Conservation (phyloP, 1,140 invertebrate genomes). For the Hylaeus volcanicus region DNA sequence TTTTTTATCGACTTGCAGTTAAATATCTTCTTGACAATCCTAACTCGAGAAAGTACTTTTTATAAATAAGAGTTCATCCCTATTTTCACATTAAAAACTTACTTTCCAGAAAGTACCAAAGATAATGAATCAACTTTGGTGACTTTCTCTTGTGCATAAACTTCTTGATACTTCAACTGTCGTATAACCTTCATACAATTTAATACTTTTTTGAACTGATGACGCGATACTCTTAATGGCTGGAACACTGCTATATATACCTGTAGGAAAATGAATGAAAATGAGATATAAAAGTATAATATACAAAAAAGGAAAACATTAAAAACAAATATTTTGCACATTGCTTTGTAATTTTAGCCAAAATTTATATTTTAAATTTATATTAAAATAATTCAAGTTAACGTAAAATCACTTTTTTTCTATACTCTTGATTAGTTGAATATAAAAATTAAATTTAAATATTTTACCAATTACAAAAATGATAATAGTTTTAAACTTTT, state of each 20-base stretch:
- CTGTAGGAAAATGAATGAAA: slow-evolving; percentile 77
- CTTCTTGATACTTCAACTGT: slow-evolving; percentile 90
- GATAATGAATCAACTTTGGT: slow-evolving; percentile 94
- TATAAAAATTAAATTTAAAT: not conserved
- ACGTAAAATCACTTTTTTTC: not conserved
- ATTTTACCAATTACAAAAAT: not conserved
- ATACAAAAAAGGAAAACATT: not conserved
- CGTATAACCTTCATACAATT: slow-evolving; percentile 90
- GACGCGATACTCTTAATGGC: slow-evolving; percentile 89
- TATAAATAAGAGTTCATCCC: not conserved
- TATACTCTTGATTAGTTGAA: not conserved
- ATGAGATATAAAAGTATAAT: slow-evolving; percentile 27
- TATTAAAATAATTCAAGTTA: not conserved
- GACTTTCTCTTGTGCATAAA: slow-evolving; percentile 93
- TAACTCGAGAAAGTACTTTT: too few species aligned
- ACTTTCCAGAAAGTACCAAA: slow-evolving; percentile 93
- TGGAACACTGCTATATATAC: slow-evolving; percentile 91
- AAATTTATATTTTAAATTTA: not conserved
- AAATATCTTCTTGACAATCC: too few species aligned
- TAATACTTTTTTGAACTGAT: slow-evolving; percentile 90
- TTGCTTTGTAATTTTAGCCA: not conserved
- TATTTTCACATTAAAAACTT: slow-evolving; percentile 75
- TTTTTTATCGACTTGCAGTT: too few species aligned
- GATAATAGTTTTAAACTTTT: slow-evolving; percentile 5
- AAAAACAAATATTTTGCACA: not conserved